Conservation (phyloP, 1,140 invertebrate genomes). For the Sarcophaga peregrina region DNA sequence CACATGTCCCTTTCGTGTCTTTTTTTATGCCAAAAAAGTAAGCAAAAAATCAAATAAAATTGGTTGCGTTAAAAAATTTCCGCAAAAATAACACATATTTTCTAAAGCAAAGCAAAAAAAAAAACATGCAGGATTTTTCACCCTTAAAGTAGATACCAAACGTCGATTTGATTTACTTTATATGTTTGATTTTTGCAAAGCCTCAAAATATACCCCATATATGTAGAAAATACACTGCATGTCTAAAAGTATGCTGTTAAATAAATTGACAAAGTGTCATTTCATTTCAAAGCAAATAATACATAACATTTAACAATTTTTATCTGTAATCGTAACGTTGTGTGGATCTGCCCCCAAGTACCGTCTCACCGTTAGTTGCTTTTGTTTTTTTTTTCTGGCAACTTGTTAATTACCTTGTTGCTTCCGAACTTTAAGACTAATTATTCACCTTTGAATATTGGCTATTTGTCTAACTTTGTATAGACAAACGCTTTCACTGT, state of each 20-base stretch:
- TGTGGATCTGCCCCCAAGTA: too few relatives aligned
- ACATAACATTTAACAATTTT: slow-evolving; percentile 14
- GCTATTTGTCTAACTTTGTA: slow-evolving; percentile 24
- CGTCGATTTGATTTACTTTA: neutral
- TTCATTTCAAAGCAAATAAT: slow-evolving; percentile 5
- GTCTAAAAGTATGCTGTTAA: slow-evolving; percentile 7
- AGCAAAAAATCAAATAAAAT: neutral
- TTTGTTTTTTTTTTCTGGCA: neutral
- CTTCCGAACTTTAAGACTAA: slow-evolving; percentile 24
- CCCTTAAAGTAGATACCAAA: neutral
- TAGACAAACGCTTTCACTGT: neutral
- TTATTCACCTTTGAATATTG: slow-evolving; percentile 41
- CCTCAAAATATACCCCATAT: neutral
- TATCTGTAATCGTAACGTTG: neutral
- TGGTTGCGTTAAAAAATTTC: neutral
- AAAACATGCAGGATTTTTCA: slow-evolving; percentile 5
- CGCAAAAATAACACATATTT: neutral
- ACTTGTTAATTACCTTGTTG: slow-evolving; percentile 41
- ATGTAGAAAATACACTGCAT: neutral
- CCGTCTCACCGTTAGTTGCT: too few relatives aligned
- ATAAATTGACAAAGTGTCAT: slow-evolving; percentile 19
- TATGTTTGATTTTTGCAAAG: neutral
- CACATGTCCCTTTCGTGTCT: neutral
- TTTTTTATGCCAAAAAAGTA: neutral
- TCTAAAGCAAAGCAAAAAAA: neutral